Evolutionary conservation across 2,113 vertebrate genomes (phyloP).

Genomic region (Rhinolophus ferrumequinum): DNA sequence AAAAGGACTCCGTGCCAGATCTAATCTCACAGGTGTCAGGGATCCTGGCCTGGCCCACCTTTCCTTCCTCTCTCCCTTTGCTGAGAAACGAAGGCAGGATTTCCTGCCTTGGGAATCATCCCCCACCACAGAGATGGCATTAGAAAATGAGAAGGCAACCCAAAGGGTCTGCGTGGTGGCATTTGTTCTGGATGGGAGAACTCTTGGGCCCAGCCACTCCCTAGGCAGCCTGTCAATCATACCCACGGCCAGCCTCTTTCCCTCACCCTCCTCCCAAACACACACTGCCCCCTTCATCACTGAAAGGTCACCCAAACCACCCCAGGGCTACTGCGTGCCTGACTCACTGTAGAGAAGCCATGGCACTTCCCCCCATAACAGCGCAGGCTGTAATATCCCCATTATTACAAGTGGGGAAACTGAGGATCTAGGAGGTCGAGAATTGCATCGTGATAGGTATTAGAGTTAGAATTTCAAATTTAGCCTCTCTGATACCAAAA

Average conservation of each 20-base stretch:
- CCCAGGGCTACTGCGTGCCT: rapidly evolving
- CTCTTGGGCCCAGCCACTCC: neutral
- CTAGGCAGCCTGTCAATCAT: neutral
- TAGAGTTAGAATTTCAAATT: neutral
- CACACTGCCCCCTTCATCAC: neutral
- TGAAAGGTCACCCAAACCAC: neutral
- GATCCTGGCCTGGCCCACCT: neutral
- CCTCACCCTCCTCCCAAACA: neutral
- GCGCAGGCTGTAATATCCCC: rapidly evolving
- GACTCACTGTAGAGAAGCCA: neutral
- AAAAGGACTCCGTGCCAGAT: rapidly evolving
- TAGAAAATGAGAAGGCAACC: neutral
- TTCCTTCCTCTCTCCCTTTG: neutral
- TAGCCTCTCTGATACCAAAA: neutral
- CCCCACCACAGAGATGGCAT: neutral
- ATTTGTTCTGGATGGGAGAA: neutral
- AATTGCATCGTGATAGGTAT: rapidly evolving
- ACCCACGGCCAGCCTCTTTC: rapidly evolving
- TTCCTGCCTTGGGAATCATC: neutral
- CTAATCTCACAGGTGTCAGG: rapidly evolving
- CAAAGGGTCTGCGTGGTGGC: neutral
- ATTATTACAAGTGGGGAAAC: neutral
- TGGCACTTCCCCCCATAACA: rapidly evolving
- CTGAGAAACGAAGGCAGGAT: neutral
- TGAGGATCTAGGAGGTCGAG: neutral